Conservation (phyloP, 1,140 invertebrate genomes). For the Eumeta japonica region DNA sequence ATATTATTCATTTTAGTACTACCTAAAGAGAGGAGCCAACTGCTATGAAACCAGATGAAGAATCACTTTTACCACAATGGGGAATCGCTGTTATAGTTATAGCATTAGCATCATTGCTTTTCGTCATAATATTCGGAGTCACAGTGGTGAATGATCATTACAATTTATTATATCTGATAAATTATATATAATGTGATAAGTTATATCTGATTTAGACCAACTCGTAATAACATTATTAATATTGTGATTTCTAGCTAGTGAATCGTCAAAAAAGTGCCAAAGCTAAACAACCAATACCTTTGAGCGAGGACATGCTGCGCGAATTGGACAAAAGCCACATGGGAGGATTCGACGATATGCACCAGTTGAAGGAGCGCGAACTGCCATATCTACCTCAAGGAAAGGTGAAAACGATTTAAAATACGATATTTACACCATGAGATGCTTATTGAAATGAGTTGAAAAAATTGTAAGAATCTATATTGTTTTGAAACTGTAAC, state of each 20-base stretch:
- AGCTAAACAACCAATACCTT: slow-evolving; percentile 71
- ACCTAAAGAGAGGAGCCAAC: slow-evolving; percentile 67
- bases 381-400: slow-evolving; percentile 48
- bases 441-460: too few relatives aligned
- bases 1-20: slow-evolving; percentile 61
- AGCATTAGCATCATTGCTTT: slow-evolving; percentile 81
- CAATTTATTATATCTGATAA: too few relatives aligned
- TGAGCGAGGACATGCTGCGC: slow-evolving; percentile 77
- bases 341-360: slow-evolving; percentile 68
- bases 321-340: slow-evolving; percentile 76
- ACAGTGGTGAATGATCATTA: slow-evolving; percentile 72
- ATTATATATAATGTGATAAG: too few relatives aligned
- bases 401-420: too few relatives aligned
- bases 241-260: slow-evolving; percentile 63
- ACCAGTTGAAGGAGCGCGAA: slow-evolving; percentile 54
- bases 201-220: too few relatives aligned
- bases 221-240: neutral
- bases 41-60: slow-evolving; percentile 66
- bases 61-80: slow-evolving; percentile 83
- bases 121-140: slow-evolving; percentile 86
- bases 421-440: too few relatives aligned
- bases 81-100: slow-evolving; percentile 90
- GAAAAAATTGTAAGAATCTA: too few relatives aligned
- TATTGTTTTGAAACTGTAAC: too few relatives aligned
- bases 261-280: slow-evolving; percentile 76